phyloP scores from a whole-genome alignment of 1,140 invertebrate genomes.

The Pectinophora gossypiella region DNA sequence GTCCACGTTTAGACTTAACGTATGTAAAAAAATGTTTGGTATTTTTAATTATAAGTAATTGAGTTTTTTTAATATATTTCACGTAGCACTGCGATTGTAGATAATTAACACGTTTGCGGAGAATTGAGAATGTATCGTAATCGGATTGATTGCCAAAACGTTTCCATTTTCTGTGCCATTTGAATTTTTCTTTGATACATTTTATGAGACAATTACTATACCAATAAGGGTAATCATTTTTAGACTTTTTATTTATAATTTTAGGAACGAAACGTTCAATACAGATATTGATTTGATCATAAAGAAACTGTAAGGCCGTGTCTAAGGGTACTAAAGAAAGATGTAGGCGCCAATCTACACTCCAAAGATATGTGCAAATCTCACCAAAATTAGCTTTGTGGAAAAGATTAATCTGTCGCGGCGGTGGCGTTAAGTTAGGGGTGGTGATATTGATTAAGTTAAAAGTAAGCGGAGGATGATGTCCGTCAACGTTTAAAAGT shows the following conservation, averaged over 20 bases:
- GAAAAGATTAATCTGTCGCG: neutral
- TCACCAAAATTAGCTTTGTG: neutral
- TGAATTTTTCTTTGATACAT: neutral
- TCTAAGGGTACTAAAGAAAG: neutral
- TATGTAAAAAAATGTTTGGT: too few relatives aligned
- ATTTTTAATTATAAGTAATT: too few relatives aligned
- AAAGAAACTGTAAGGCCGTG: neutral
- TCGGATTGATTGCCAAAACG: neutral
- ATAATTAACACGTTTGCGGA: too few relatives aligned
- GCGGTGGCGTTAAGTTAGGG: too few relatives aligned
- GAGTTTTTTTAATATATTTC: too few relatives aligned
- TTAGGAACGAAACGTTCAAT: slow-evolving; percentile 2
- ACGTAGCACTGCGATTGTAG: too few relatives aligned
- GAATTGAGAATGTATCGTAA: neutral
- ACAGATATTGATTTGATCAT: neutral
- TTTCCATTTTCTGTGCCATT: neutral
- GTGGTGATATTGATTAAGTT: too few relatives aligned
- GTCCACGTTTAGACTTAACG: too few relatives aligned
- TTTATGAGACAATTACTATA: neutral
- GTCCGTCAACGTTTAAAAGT: neutral
- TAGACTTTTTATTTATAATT: neutral
- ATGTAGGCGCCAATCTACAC: neutral
- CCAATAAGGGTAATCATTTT: neutral
- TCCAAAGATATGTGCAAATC: neutral
- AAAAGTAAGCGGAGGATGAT: slow-evolving; percentile 1